Evolutionary conservation across 1,140 invertebrate genomes (phyloP), one percentile per base, ranked within the genome.

Genomic region (Babylonia areolata): DNA sequence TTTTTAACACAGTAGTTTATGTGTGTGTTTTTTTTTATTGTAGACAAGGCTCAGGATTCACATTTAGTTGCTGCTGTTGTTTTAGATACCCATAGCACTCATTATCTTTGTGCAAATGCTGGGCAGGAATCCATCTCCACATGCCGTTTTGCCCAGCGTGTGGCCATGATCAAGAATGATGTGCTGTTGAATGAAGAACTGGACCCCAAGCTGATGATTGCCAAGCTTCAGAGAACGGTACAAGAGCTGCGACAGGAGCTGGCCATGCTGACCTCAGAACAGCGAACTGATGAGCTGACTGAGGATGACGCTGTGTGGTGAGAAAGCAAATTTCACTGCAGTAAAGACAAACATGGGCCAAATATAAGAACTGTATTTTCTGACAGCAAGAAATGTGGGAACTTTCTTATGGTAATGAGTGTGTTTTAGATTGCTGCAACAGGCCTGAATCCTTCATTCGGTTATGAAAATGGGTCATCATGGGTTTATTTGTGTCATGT

Each of bases 101-200:
- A 12, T 51, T 3, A 51, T 51, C 35, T 9, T 35, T 3, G 0
- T 2, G 2, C n/a, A 20, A 9, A 54, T 51, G 42, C 31, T 54
- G 28, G 81, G 58, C 87, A 94, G 94, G 96, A 96, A 94, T 95
- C 96, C 0, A 94, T 96, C 90, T 96, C 96, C 69, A 96, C 96
- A 23, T 96, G 96, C 92, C 94, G 95, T 89, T 96, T 96, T 94
- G 95, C 96, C 6, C 96, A 96, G 91, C 93, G 96, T 89, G 96
- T 96, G 17, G 95, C 96, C 28, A 91, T 96, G 87, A 95, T 96
- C 46, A 95, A 94, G 87, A 96, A 96, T 89, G 95, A 95, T 88
- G 95, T 95, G 15, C 91, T 94, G 31, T 89, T 95, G 23, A 96
- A 96, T 93, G 95, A 95, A 88, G 95, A 95, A 89, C 87, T 95